Evolutionary conservation across 1,140 invertebrate species (phyloP).

Genomic region (Drosophila truncata): DNA sequence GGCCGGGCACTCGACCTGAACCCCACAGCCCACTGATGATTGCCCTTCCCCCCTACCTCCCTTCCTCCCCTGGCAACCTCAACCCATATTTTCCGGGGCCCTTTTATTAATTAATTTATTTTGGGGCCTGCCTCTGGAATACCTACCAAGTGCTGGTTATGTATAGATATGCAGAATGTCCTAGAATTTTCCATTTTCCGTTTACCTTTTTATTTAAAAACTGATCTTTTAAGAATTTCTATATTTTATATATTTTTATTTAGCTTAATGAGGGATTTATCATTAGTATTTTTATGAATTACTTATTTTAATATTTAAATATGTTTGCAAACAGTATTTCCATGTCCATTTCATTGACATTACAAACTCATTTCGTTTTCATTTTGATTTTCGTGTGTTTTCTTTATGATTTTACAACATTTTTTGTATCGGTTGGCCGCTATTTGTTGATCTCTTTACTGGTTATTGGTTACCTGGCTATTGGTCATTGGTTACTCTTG

Average conservation of each 20-base stretch:
- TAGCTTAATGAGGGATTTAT: neutral
- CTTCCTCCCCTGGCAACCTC: conserved; percentile 5
- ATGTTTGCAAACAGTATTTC: neutral
- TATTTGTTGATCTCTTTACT: conserved; percentile 41
- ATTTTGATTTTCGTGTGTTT: conserved; percentile 12
- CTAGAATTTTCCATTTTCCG: conserved; percentile 6
- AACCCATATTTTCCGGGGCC: conserved; percentile 35
- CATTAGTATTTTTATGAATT: neutral
- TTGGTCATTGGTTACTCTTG: conserved; percentile 38
- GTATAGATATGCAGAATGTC: conserved; percentile 6
- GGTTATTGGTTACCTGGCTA: neutral
- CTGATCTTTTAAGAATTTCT: neutral
- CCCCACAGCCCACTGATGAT: neutral
- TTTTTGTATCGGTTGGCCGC: conserved; percentile 34
- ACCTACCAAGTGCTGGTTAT: too few relatives aligned
- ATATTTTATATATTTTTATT: neutral
- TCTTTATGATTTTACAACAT: conserved; percentile 34
- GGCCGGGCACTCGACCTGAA: conserved; percentile 12
- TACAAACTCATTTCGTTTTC: neutral
- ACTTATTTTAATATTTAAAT: neutral
- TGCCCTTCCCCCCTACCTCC: neutral
- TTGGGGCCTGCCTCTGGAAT: conserved; percentile 41
- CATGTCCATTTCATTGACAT: neutral
- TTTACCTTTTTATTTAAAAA: conserved; percentile 34
- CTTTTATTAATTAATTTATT: conserved; percentile 83